These are phyloP conservation scores for Drosophila repleta DNA, from an alignment of 1,140 invertebrate species.

Conservation along the genomic window DNA sequence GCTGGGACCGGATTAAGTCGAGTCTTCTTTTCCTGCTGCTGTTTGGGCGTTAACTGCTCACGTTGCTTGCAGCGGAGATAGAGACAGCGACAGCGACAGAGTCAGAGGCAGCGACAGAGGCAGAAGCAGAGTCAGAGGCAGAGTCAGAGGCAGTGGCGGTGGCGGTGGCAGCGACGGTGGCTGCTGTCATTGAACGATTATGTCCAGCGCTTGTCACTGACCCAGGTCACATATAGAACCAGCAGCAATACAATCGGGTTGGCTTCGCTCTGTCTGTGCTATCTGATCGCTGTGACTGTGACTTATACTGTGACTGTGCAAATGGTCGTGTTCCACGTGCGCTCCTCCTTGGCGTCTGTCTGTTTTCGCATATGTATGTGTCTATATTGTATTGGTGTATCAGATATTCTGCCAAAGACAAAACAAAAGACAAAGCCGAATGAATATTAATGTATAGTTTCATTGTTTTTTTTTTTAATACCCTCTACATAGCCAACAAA, in stretches of 20 bases:
- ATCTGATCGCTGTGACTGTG: constrained; percentile 7
- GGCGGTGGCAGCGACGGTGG: constrained; percentile 41
- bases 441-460: constrained; percentile 29
- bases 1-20: constrained; percentile 27
- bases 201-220: constrained; percentile 25
- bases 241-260: constrained; percentile 14
- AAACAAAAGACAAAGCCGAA: constrained; percentile 39
- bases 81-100: constrained; percentile 32
- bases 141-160: constrained; percentile 22
- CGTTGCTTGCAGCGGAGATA: constrained; percentile 53
- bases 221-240: constrained; percentile 12
- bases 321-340: constrained; percentile 16
- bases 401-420: constrained; percentile 33
- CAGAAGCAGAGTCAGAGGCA: constrained; percentile 19
- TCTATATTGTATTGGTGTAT: constrained; percentile 5
- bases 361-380: constrained; percentile 4
- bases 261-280: constrained; percentile 9
- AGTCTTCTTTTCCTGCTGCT: constrained; percentile 12
- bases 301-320: neutral
- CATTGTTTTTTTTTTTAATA: neutral
- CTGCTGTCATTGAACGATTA: constrained; percentile 71
- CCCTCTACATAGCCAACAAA: neutral
- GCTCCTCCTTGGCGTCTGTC: constrained; percentile 11
- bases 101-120: constrained; percentile 28
- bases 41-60: constrained; percentile 33